Evolutionary conservation across 2,888 invertebrate species (phyloP).

Genomic region (Chouioia cunea): DNA sequence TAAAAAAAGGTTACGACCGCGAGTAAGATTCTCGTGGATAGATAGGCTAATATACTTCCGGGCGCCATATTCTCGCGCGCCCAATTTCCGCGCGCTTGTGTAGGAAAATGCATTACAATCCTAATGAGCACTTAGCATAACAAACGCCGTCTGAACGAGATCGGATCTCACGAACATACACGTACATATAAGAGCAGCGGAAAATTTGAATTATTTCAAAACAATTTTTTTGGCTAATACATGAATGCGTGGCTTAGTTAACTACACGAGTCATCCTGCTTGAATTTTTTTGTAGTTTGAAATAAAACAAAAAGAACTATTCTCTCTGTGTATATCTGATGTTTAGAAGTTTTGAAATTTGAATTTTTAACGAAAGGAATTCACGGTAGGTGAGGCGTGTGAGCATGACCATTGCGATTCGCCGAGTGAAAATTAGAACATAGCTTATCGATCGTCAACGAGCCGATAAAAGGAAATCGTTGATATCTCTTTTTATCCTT

Average conservation of each 20-base stretch:
- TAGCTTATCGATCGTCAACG: not conserved
- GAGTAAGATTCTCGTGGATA: not conserved
- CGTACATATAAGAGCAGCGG: no score
- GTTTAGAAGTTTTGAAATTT: not conserved
- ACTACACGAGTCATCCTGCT: no score
- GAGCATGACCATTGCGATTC: no score
- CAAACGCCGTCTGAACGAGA: conserved; percentile 57
- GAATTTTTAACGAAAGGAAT: not conserved
- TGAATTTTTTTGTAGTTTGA: no score
- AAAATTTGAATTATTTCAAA: no score
- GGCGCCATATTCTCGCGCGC: conserved; percentile 40
- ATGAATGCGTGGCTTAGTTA: no score
- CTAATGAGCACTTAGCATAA: conserved; percentile 67
- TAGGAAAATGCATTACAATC: conserved; percentile 62
- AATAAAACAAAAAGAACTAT: no score
- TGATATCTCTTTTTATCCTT: not conserved
- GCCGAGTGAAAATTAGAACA: no score
- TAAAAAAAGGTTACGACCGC: not conserved
- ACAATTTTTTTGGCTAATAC: no score
- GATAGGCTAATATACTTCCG: conserved; percentile 48
- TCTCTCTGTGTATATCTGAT: no score
- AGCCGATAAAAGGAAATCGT: conserved; percentile 12
- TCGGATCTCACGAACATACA: conserved; percentile 51
- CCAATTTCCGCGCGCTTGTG: conserved; percentile 55
- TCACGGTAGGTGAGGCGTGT: not conserved